Base-by-base conservation (phyloP, 2,888 invertebrate species). In the Dasysyrphus albostriatus region DNA sequence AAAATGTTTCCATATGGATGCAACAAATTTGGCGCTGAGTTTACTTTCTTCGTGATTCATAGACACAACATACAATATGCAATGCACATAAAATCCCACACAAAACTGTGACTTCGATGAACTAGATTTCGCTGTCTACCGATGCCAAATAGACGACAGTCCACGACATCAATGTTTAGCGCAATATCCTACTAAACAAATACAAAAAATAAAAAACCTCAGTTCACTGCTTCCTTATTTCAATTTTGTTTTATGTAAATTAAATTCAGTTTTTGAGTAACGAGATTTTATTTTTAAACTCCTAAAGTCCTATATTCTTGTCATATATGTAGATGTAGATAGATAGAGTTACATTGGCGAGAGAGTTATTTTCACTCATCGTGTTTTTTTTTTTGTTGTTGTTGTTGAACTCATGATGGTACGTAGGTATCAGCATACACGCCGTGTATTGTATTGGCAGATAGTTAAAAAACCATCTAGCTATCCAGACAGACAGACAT, bases 221-320 rank as follows among this genome's bases (percentile, higher is more conserved):
- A 67, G 24, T 16, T 51, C 7, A 10, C 32, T 61, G 87, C 75
- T 78, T 87, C 87, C 87, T 87, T 78, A 70, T 75, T 87, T 72
- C 65, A 78, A 87, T 83, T 87, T 83, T 75, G 65, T 87, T 83
- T 83, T 87, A 87, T 87, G 87, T 79, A 75, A 87, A 87, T 87
- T 75, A 56, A 32, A 32, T 51, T 72, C 14, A 24, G 44, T 79
- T 69, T 87, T 83, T 87, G 83, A 87, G 87, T 87, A 79, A 79
- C 87, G 83, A 83, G 70, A 63, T 58, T 78, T 75, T 78, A 73
- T 80, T 80, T 80, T 77, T 34, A 83, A 39, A 54, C 65, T 74
- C 56, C 29, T 39, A 12, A 19, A 16, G 32, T 47, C 44, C 16
- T 32, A 42, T 5, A 59, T 5, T n/a, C 16, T 2, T n/a, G 8